phyloP scores from a whole-genome alignment of 2,888 invertebrate genomes.

The Laspeyria flexula region DNA sequence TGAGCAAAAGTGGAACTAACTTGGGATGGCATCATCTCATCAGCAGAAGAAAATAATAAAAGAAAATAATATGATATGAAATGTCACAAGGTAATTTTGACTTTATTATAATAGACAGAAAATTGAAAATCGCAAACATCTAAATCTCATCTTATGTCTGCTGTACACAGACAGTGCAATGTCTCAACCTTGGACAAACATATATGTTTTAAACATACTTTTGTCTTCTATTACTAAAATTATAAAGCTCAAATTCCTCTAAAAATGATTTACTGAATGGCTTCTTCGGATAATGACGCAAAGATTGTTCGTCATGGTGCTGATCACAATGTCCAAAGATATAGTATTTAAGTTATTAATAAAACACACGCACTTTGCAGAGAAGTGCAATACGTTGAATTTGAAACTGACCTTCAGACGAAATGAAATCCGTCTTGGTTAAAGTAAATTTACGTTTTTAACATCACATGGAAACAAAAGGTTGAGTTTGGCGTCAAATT shows the following conservation, averaged over 20 bases:
- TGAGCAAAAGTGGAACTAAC: slow-evolving; percentile 70
- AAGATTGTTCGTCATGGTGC: slow-evolving; percentile 63
- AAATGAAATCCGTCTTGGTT: slow-evolving; percentile 15
- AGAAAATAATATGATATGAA: no score
- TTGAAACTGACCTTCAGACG: slow-evolving; percentile 3
- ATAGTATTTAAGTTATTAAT: slow-evolving; percentile 21
- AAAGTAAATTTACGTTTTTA: no score
- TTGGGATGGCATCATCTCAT: slow-evolving; percentile 45
- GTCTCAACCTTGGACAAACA: slow-evolving; percentile 42
- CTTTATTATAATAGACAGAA: no score
- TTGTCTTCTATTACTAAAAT: accelerated
- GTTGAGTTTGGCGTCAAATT: no score
- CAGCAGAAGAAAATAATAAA: no score
- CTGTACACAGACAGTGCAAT: no score
- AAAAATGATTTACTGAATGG: background rate
- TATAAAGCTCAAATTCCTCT: slow-evolving; percentile 18
- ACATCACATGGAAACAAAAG: no score
- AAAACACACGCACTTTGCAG: slow-evolving; percentile 9
- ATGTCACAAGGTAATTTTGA: no score
- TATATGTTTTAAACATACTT: background rate
- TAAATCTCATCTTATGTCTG: no score
- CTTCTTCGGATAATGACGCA: slow-evolving; percentile 36
- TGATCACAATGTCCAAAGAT: slow-evolving; percentile 39
- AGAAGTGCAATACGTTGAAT: no score
- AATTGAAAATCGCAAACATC: no score